A percentile compares a stretch with the other conserved stretches of the same genome.
Conservation (phyloP, 1,140 invertebrate species). For the Drosophila teissieri region DNA sequence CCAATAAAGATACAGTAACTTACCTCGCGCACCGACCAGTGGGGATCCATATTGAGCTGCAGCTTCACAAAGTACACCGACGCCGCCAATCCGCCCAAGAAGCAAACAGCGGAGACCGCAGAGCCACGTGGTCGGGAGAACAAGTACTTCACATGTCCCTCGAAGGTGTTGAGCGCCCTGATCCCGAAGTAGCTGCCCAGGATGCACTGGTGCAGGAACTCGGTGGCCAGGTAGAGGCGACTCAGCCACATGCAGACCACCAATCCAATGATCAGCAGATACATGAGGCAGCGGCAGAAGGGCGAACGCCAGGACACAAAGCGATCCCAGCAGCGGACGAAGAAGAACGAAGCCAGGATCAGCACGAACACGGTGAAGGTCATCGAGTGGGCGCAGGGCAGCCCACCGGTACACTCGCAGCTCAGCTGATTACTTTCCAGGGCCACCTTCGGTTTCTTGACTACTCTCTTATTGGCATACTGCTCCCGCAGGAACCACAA, state of each 20-base stretch:
- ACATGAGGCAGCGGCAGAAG: background rate
- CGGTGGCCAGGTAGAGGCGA: conserved; percentile 69
- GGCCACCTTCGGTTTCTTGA: conserved; percentile 24
- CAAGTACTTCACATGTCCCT: conserved; percentile 28
- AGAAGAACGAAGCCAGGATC: conserved; percentile 28
- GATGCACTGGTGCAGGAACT: conserved; percentile 78
- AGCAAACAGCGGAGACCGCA: conserved; percentile 23
- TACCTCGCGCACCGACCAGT: conserved; percentile 79
- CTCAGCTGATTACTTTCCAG: conserved; percentile 53
- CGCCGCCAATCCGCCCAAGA: conserved; percentile 35
- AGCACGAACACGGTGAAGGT: conserved; percentile 50
- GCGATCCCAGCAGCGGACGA: conserved; percentile 25
- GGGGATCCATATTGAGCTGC: conserved; percentile 59
- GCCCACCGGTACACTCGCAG: conserved; percentile 70
- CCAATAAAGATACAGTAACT: background rate
- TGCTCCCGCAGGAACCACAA: conserved; percentile 72
- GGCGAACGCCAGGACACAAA: background rate
- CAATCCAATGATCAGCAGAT: background rate
- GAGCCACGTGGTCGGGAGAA: conserved; percentile 6
- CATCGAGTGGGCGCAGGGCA: conserved; percentile 71
- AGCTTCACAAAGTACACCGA: conserved; percentile 67
- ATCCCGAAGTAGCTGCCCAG: conserved; percentile 53
- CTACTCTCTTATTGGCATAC: conserved; percentile 4
- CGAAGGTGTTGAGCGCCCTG: conserved; percentile 22
- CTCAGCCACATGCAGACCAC: conserved; percentile 66